Evolutionary conservation across 2,888 invertebrate genomes (phyloP), one percentile per base, ranked within the genome.

Genomic region (Melangyna quadrimaculata): DNA sequence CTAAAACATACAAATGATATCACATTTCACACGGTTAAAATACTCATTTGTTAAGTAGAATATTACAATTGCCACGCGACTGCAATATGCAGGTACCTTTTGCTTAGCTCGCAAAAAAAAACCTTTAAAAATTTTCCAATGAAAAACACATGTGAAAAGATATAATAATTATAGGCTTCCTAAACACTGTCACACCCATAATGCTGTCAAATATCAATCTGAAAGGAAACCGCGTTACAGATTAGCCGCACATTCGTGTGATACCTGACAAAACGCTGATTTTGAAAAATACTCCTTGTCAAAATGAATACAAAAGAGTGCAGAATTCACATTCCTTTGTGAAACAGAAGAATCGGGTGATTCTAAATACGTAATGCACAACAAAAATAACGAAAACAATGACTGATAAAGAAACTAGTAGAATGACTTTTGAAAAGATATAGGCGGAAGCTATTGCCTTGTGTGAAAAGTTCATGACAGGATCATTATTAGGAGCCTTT

Each of bases 1-100:
- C 91, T 91, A 91, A 91, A 90, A 88, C 89, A 90, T 89, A 91
- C 89, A 91, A 91, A 91, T 91, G 91, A 90, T 88, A 67, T 48
- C 73, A 65, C 87, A 89, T 90, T 89, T 90, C 90, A 89, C 89
- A 89, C 89, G 86, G 86, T 81, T 74, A 27, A 32, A 48, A 67
- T 51, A 69, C 8, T 37, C 35, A 57, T 45, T 59, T 63, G 57
- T 53, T 22, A 45, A 51, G 17, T 35, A 74, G 72, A 74, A 40
- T 32, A 88, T 22, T 1, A 88, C 88, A 88, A 89, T 87, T 91
- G 91, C 91, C 91, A 91, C 91, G 91, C 91, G 91, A 91, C 91
- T 90, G 89, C 90, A 89, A 88, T 40, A n/a, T n/a, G n/a, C 27
- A 27, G 3, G 6, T 83, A 80, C 65, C 72, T 48, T 78, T 63